Evolutionary conservation across 2,797 vertebrate genomes (phyloP).

Genomic region (Spondyliosoma cantharus): DNA sequence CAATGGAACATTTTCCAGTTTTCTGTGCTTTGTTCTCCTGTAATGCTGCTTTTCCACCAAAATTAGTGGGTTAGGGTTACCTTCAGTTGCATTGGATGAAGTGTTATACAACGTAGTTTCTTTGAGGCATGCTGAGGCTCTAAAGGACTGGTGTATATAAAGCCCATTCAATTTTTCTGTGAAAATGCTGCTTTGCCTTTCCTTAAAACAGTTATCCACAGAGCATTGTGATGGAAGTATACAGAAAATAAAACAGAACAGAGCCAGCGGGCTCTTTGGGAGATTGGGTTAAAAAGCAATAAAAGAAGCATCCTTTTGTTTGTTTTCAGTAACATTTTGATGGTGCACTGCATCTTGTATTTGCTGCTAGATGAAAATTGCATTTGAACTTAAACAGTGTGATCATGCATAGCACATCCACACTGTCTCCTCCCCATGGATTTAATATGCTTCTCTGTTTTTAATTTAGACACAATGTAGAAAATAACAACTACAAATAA

Average conservation of each 20-base stretch:
- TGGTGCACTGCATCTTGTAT: not conserved
- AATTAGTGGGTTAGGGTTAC: too few relatives aligned
- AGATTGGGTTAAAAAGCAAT: not conserved
- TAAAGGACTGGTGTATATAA: not conserved
- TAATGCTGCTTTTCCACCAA: too few relatives aligned
- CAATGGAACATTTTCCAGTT: not conserved
- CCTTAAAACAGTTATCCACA: slow-evolving; percentile 2
- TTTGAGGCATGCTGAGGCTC: not conserved
- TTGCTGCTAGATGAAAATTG: not conserved
- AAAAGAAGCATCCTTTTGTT: not conserved
- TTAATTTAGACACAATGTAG: not conserved
- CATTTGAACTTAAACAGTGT: not conserved
- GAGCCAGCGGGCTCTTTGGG: not conserved
- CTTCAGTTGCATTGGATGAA: not conserved
- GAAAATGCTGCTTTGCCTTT: not conserved
- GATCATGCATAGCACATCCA: not conserved
- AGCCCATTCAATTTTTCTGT: not conserved
- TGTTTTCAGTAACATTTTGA: not conserved
- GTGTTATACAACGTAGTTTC: not conserved
- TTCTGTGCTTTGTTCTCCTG: not conserved
- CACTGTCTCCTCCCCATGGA: not conserved
- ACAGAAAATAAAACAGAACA: not conserved
- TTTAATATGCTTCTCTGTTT: not conserved
- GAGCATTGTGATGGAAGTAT: not conserved
- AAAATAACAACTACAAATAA: not conserved